Base-by-base conservation (phyloP, 2,888 invertebrate genomes). In the Lepidocyrtoides sp. region DNA sequence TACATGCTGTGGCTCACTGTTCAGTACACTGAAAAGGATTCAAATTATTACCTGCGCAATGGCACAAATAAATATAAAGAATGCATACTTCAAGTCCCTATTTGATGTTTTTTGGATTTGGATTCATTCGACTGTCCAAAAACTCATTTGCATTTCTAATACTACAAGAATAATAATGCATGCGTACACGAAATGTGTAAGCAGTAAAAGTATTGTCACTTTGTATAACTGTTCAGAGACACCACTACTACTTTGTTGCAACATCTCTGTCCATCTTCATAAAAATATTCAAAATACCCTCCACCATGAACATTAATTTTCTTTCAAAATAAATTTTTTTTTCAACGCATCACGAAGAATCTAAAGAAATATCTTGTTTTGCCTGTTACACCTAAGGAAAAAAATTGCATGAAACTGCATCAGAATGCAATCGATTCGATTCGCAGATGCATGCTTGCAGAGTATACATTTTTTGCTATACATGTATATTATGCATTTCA, bases 251-350 rank as follows among this genome's bases (percentile, higher is more conserved):
- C 32, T 66, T 32, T 66, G 66, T 66, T 32, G 17, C 29, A 66
- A 66, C 66, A 66, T 66, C 32, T 14, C 3, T 66, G 66, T 66
- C 66, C 66, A 66, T 66, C 66, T 66, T n/a, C 32, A 32, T 14
- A n/a, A 29, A 66, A 32, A 32, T 14, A 66, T 2, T 14, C 32
- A 29, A 66, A 32, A 32, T 14, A 66, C n/a, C 32, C 32, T 29
- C 17, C 32, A 32, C 14, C n/a, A n/a, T n/a, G 26, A 26, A 26
- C 60, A 60, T 66, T 66, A 66, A 32, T 66, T 66, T n/a, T 66
- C 66, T 66, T 66, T 29, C n/a, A 66, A 66, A 66, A 66, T 32
- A 66, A 66, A 66, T n/a, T n/a, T n/a, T n/a, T n/a, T n/a, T n/a
- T n/a, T n/a, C 3, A 32, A 32, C 32, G 66, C 66, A 66, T 32